Percentiles rank a stretch among this genome's conserved stretches.
Conservation (phyloP, 2,888 invertebrate species). For the Cantharis rustica region DNA sequence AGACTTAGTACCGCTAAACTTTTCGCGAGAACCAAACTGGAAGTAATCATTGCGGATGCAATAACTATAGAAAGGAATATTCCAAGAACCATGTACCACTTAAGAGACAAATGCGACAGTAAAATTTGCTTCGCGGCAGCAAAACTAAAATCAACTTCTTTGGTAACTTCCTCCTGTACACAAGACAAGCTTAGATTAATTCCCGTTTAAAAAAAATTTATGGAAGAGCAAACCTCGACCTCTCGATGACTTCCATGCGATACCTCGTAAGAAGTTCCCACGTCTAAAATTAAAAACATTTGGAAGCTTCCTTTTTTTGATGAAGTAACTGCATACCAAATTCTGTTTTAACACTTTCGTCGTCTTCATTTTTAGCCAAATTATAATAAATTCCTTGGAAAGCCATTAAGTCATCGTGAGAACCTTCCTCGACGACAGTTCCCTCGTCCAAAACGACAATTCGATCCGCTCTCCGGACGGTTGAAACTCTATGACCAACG, state of each 20-base stretch:
- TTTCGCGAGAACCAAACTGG: neutral
- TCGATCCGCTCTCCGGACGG: conserved; percentile 72
- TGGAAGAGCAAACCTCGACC: neutral
- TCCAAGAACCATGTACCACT: neutral
- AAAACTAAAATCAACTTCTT: neutral
- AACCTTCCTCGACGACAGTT: conserved; percentile 70
- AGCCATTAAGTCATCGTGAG: conserved; percentile 71
- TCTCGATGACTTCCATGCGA: neutral
- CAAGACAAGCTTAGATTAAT: no score
- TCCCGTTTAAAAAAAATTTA: neutral
- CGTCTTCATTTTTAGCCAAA: conserved; percentile 59
- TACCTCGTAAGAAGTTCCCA: neutral
- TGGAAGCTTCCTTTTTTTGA: neutral
- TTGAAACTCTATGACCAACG: conserved; percentile 77
- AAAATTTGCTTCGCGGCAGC: neutral
- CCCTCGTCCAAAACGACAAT: conserved; percentile 76
- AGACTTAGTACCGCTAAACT: no score
- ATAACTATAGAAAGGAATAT: neutral
- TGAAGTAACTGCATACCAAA: neutral
- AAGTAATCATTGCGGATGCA: neutral
- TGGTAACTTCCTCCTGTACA: neutral
- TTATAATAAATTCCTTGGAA: conserved; percentile 69
- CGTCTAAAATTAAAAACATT: neutral
- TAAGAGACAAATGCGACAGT: neutral
- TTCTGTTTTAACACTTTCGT: no score